Base-by-base conservation (phyloP, 2,888 invertebrate species). In the Lordiphosa fenestrarum region DNA sequence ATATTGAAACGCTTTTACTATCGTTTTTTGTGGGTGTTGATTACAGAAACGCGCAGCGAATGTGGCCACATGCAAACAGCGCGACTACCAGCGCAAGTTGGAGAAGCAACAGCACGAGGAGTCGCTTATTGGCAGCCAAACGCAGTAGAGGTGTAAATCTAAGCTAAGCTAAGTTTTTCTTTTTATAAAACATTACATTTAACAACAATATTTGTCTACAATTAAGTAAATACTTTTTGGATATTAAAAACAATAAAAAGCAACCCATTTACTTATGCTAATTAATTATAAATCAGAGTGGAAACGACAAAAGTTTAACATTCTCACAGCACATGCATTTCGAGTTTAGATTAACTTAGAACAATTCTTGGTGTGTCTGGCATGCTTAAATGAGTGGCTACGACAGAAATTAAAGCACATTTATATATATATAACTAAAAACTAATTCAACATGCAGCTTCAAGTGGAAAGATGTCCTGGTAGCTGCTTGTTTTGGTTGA, bases 21-120 rank as follows among this genome's bases (percentile, higher is more conserved):
- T 60, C 52, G 36, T 36, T 23, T 44, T 52, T 66, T 54, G 35
- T 53, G 33, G 62, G 47, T 67, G 52, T 59, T 19, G 58, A 69
- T 82, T 84, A 50, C 70, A 89, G 89, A 89, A 88, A 88, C 84
- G 88, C 58, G 84, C 89, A 39, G 60, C 72, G n/a, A 81, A 89
- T 59, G 85, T 89, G 65, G 85, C 88, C 58, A 57, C 82, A 63
- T 87, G 86, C 82, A 89, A 89, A 66, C 86, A 88, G 58, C 89
- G 88, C 54, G 89, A 89, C 50, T 71, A 86, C 56, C 84, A 87
- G 49, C 85, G 86, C 9, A 88, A 86, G 73, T 61, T 88, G 41
- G 87, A 89, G 63, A 88, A 85, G 61, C 88, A 88, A 64, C 87
- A 86, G 56, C 87, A 88, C 33, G 89, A 89, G 71, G 88, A 89